Conservation (phyloP, 2,113 vertebrate species). For the Apteryx owenii region DNA sequence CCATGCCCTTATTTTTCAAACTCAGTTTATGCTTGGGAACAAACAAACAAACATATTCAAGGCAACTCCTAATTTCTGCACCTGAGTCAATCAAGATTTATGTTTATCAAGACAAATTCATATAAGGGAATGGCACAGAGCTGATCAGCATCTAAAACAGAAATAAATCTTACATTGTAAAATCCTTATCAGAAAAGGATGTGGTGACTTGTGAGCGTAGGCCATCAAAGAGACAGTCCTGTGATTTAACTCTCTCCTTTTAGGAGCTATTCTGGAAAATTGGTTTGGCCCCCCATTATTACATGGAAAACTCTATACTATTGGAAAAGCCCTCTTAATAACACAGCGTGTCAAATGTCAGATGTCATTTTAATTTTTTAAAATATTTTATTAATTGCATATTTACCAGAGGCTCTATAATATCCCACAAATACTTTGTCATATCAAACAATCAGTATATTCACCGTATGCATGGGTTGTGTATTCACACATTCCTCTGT, state of each 20-base stretch:
- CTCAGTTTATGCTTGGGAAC: conserved; percentile 19
- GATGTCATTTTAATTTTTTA: not conserved
- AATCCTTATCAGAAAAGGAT: conserved; percentile 33
- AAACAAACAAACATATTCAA: conserved; percentile 45
- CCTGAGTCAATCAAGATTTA: conserved; percentile 32
- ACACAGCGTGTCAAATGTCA: not conserved
- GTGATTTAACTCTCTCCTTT: not conserved
- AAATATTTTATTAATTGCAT: not conserved
- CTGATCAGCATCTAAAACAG: not conserved
- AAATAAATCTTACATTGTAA: conserved; percentile 22
- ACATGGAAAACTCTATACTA: not conserved
- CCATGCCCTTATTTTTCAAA: conserved; percentile 34
- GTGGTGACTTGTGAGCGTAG: not conserved
- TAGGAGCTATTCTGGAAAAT: not conserved
- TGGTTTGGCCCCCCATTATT: not conserved
- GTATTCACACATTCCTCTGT: not conserved
- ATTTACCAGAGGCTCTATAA: not conserved
- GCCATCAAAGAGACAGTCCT: not conserved
- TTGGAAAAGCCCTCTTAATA: not conserved
- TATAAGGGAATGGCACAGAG: not conserved
- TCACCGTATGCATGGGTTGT: not conserved
- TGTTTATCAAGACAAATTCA: conserved; percentile 34
- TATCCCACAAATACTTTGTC: not conserved
- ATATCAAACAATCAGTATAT: not conserved
- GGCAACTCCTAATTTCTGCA: conserved; percentile 35